Evolutionary conservation across 2,797 vertebrate species (phyloP).

Genomic region (Cyclura pinguis): DNA sequence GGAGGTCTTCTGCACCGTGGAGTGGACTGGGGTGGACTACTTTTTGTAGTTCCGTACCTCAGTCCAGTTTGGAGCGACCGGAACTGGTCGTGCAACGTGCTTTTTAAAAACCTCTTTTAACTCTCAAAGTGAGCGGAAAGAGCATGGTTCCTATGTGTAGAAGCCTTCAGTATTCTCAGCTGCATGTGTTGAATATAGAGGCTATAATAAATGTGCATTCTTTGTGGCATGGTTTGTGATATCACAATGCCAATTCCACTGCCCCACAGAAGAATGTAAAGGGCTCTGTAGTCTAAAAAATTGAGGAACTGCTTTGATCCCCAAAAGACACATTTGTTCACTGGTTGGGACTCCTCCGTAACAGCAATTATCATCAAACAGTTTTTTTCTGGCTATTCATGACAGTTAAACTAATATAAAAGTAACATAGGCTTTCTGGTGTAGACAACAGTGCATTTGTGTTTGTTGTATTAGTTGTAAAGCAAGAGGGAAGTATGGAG

Average conservation of each 20-base stretch:
- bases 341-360: neutral
- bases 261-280: neutral
- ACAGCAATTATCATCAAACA: neutral
- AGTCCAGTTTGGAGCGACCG: no score
- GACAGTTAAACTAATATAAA: neutral
- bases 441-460: slow-evolving; percentile 49
- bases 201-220: neutral
- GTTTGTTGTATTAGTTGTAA: slow-evolving; percentile 69
- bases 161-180: neutral
- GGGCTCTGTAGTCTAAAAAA: neutral
- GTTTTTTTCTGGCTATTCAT: neutral
- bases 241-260: neutral
- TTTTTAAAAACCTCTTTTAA: no score
- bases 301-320: slow-evolving; percentile 57
- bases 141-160: no score
- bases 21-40: no score
- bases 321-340: neutral
- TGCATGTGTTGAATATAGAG: no score
- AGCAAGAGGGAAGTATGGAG: slow-evolving; percentile 57
- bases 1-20: no score
- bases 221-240: neutral
- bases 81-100: no score
- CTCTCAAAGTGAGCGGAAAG: neutral
- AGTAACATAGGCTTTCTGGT: neutral
- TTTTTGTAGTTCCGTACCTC: no score